Evolutionary conservation across 2,113 vertebrate genomes (phyloP), one percentile per base, ranked within the genome.

Genomic region (Fregata magnificens): DNA sequence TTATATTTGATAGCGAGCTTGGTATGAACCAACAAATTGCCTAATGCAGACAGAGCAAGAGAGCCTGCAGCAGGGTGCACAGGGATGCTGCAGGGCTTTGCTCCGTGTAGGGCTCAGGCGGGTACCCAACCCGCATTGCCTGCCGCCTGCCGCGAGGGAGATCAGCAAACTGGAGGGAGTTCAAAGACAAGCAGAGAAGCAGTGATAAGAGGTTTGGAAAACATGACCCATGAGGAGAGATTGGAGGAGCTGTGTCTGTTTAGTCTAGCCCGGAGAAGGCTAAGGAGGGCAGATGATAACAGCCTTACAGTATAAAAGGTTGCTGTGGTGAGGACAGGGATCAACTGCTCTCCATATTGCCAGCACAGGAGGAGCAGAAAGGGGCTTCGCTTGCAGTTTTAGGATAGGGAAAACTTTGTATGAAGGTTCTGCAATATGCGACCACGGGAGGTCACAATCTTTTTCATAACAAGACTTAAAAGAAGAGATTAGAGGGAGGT

Each of bases 21-120:
- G 3, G 28, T 6, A 9, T 4, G 32, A 86, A 32, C 67, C 38
- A 11, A 7, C 17, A 26, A 8, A 6, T 9, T 13, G 21, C 58
- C 8, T 2, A 1, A 9, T 0, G 7, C 12, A 21, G 52, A 5
- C 6, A 6, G 61, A 31, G 66, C 4, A 1, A 34, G 56, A n/a
- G 44, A 34, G 44, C 36, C 49, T 8, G 31, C 11, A 22, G 10
- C 24, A 2, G 18, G 28, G 21, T 4, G 20, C 13, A 1, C 2
- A 15, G 62, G 14, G 72, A n/a, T 10, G 78, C 77, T 4, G 18
- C 1, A 13, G 79, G 82, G 81, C 50, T 67, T 24, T 5, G 31
- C 42, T n/a, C 40, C 50, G 4, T 2, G 3, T 2, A 3, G 32
- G 49, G 58, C 72, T 47, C 10, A 2, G 38, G 31, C 6, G 7